phyloP scores from a whole-genome alignment of 1,140 invertebrate genomes.

The Trachymyrmex cornetzi region DNA sequence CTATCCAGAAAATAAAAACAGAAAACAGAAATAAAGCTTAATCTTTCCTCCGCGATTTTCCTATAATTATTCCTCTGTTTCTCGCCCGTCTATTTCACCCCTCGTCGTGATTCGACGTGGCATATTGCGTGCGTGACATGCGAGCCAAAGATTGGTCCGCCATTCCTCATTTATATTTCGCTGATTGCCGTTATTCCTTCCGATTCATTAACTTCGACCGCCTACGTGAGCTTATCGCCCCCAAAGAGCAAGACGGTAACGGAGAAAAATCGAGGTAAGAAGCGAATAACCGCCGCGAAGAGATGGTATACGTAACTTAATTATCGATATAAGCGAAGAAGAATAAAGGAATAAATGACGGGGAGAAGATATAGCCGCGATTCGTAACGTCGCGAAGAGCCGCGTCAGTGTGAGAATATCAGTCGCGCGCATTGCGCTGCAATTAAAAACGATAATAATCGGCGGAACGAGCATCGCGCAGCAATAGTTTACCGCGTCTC shows the following conservation, averaged over 20 bases:
- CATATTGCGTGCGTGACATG: constrained; percentile 80
- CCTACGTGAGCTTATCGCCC: constrained; percentile 75
- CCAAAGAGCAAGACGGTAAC: constrained; percentile 45
- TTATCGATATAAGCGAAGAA: constrained; percentile 73
- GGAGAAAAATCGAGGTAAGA: constrained; percentile 49
- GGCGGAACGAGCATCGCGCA: constrained; percentile 43
- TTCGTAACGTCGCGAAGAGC: constrained; percentile 25
- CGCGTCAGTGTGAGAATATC: constrained; percentile 50
- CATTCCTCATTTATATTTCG: constrained; percentile 86
- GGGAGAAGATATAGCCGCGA: constrained; percentile 68
- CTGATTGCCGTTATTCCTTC: constrained; percentile 86
- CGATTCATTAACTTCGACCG: constrained; percentile 84
- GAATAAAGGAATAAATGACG: constrained; percentile 78
- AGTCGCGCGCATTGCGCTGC: constrained; percentile 35
- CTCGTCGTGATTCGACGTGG: constrained; percentile 35
- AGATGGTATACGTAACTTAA: constrained; percentile 75
- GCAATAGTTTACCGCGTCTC: constrained; percentile 51
- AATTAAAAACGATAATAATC: constrained; percentile 69
- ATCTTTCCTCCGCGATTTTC: constrained; percentile 57
- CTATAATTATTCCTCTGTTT: constrained; percentile 66
- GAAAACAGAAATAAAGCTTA: neutral
- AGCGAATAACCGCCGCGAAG: constrained; percentile 55
- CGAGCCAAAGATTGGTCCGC: constrained; percentile 78
- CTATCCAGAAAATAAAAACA: neutral
- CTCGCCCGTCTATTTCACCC: constrained; percentile 28